Evolutionary conservation across 1,140 invertebrate genomes (phyloP).

Genomic region (Oryctes rhinoceros): DNA sequence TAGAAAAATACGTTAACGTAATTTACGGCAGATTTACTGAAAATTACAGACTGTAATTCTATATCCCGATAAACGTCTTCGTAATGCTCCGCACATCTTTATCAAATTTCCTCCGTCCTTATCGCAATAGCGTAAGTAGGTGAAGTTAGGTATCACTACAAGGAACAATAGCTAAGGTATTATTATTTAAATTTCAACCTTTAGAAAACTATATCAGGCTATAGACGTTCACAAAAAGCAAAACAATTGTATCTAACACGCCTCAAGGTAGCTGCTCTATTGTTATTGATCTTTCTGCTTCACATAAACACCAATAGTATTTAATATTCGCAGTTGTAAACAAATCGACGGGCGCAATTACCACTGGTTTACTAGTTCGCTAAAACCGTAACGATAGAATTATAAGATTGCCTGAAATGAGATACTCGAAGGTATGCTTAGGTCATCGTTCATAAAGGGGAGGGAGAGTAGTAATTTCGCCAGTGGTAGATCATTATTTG

Average conservation of each 20-base stretch:
- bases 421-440: not conserved
- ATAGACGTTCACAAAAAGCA: not conserved
- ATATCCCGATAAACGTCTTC: not conserved
- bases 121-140: not conserved
- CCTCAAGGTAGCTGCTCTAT: not conserved
- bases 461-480: constrained; percentile 3
- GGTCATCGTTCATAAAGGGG: not conserved
- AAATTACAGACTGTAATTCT: not conserved
- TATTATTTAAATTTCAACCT: constrained; percentile 13
- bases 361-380: not conserved
- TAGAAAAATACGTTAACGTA: not conserved
- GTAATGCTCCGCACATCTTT: not conserved
- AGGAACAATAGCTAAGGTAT: not conserved
- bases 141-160: not conserved
- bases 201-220: constrained; percentile 9
- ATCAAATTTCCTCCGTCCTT: not conserved
- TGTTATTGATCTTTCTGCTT: constrained; percentile 7
- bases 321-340: constrained; percentile 8
- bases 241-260: not conserved
- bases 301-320: not conserved
- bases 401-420: constrained; percentile 7
- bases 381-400: not conserved
- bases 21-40: not conserved
- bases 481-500: constrained; percentile 4
- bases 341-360: not conserved